A percentile compares a stretch with the other conserved stretches of the same genome.
These are phyloP conservation scores for Eupeodes luniger DNA, from an alignment of 2,888 invertebrate genomes.

Conservation along the genomic window DNA sequence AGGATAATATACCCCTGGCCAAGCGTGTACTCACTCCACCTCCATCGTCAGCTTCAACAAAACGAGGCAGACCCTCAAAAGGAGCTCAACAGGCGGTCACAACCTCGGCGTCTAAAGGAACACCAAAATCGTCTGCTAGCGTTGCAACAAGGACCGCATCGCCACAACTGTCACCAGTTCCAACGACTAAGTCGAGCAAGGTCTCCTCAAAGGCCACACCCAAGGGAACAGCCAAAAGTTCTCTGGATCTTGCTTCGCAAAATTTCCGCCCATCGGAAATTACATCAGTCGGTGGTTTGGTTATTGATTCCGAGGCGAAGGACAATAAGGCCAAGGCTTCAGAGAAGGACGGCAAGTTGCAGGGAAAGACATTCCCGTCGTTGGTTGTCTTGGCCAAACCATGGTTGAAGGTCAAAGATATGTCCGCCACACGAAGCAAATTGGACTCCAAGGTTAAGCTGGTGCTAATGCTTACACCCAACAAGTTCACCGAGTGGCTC, in stretches of 20 bases:
- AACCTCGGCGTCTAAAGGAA: not conserved
- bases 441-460: slow-evolving; percentile 92
- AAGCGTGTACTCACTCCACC: slow-evolving; percentile 82
- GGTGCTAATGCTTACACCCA: slow-evolving; percentile 91
- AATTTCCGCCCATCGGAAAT: slow-evolving; percentile 88
- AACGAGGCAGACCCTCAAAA: slow-evolving; percentile 38
- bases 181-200: slow-evolving; percentile 70
- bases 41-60: not conserved
- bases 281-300: slow-evolving; percentile 89
- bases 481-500: slow-evolving; percentile 95
- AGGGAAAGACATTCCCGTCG: slow-evolving; percentile 93
- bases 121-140: slow-evolving; percentile 24
- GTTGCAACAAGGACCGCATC: slow-evolving; percentile 55
- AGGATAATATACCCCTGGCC: slow-evolving; percentile 84
- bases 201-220: slow-evolving; percentile 52
- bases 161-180: slow-evolving; percentile 78
- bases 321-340: slow-evolving; percentile 88
- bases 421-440: slow-evolving; percentile 86
- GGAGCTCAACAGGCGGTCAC: not conserved
- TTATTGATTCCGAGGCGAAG: slow-evolving; percentile 86
- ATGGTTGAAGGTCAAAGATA: slow-evolving; percentile 89
- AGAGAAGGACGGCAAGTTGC: slow-evolving; percentile 89
- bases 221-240: slow-evolving; percentile 65
- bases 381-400: slow-evolving; percentile 93
- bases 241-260: slow-evolving; percentile 68